Percentiles rank a stretch among this genome's conserved stretches.
Evolutionary conservation across 2,113 vertebrate genomes (phyloP).

Genomic region (Thunnus maccoyii): DNA sequence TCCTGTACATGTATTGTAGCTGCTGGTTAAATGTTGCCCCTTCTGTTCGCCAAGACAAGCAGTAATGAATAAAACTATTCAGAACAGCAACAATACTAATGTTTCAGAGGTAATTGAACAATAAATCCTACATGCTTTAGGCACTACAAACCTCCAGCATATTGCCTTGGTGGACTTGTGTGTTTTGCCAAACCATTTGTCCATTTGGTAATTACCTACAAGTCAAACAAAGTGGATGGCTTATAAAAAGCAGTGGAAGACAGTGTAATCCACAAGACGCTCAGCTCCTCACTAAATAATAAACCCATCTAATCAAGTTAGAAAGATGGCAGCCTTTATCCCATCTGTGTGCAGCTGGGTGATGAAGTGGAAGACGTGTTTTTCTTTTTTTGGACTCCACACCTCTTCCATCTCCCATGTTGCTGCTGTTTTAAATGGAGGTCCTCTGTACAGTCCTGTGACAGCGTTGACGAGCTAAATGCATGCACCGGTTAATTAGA

Average conservation of each 20-base stretch:
- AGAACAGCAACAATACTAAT: conserved; percentile 49
- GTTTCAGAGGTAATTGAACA: conserved; percentile 55
- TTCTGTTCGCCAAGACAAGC: conserved; percentile 26
- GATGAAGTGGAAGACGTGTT: conserved; percentile 41
- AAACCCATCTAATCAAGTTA: conserved; percentile 62
- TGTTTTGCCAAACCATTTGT: conserved; percentile 63
- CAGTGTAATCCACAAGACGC: conserved; percentile 36
- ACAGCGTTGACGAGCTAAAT: conserved; percentile 45
- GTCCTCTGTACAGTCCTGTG: conserved; percentile 16
- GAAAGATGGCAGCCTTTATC: conserved; percentile 51
- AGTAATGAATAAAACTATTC: conserved; percentile 52
- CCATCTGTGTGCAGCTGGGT: conserved; percentile 36
- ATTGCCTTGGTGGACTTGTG: conserved; percentile 48
- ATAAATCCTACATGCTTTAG: conserved; percentile 52
- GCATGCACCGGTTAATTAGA: conserved; percentile 62
- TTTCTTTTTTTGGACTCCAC: conserved; percentile 32
- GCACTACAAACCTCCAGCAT: conserved; percentile 37
- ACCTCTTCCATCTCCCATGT: conserved; percentile 47
- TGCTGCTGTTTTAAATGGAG: conserved; percentile 37
- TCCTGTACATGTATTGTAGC: conserved; percentile 5
- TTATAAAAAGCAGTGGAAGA: conserved; percentile 50
- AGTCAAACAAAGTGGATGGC: conserved; percentile 54
- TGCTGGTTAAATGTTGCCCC: conserved; percentile 30
- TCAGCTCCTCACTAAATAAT: conserved; percentile 59
- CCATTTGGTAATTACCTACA: conserved; percentile 63